These are phyloP conservation scores for Phengaris arion DNA, from an alignment of 2,888 invertebrate genomes.

Conservation along the genomic window DNA sequence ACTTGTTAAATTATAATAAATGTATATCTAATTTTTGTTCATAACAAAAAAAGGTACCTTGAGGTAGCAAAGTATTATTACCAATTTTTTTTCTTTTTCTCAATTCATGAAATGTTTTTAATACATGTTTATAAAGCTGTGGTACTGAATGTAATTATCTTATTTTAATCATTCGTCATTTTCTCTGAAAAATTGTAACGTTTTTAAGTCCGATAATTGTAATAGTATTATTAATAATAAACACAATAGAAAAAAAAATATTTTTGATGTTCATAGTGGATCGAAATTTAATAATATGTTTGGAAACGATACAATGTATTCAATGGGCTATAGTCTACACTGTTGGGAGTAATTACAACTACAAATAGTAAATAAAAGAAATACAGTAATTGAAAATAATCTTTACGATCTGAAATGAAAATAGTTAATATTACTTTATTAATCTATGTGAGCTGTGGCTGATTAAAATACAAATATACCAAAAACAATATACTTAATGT, in stretches of 20 bases:
- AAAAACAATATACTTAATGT: neutral
- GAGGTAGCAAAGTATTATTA: too few species aligned
- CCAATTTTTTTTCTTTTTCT: too few species aligned
- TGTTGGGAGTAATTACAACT: neutral
- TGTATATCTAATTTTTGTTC: neutral
- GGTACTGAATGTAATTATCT: neutral
- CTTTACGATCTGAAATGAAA: slow-evolving; percentile 9
- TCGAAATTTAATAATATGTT: neutral
- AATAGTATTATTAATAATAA: neutral
- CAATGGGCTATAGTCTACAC: neutral
- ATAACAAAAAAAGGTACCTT: too few species aligned
- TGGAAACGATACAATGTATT: neutral
- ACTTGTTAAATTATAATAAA: slow-evolving; percentile 20
- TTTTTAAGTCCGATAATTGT: neutral
- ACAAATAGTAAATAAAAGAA: neutral
- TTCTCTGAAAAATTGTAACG: neutral
- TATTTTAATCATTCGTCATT: neutral
- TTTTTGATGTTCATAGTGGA: neutral
- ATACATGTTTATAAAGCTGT: neutral
- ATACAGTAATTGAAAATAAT: neutral
- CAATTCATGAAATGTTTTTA: too few species aligned
- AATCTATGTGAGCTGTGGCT: neutral
- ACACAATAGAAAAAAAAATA: too few species aligned
- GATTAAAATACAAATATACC: neutral
- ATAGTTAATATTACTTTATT: neutral